Evolutionary conservation across 2,113 vertebrate genomes (phyloP).

Genomic region (Jaculus jaculus): DNA sequence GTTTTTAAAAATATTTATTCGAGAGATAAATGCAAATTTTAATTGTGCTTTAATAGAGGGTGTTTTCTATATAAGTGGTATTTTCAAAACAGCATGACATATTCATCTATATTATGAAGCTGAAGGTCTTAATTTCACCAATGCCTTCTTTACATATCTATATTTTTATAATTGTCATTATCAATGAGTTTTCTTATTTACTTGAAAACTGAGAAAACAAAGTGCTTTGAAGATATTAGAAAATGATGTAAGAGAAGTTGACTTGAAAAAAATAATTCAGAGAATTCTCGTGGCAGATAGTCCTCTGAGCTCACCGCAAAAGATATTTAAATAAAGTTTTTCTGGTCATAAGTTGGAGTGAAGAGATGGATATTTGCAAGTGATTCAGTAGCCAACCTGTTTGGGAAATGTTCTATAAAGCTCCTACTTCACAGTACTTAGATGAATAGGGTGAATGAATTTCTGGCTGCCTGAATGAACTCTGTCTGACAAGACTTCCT

Average conservation of each 20-base stretch:
- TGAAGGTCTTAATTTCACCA: neutral
- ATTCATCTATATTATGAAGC: neutral
- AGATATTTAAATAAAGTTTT: slow-evolving; percentile 52
- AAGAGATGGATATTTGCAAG: slow-evolving; percentile 63
- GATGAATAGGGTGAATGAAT: slow-evolving; percentile 75
- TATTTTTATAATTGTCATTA: neutral
- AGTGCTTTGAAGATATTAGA: neutral
- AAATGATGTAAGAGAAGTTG: neutral
- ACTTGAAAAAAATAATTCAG: neutral
- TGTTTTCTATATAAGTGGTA: slow-evolving; percentile 3
- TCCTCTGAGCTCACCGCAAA: neutral
- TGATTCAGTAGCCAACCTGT: slow-evolving; percentile 46
- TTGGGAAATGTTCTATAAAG: slow-evolving; percentile 67
- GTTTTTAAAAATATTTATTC: too few species aligned
- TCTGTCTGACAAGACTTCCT: slow-evolving; percentile 77
- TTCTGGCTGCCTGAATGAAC: slow-evolving; percentile 81
- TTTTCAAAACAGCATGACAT: neutral
- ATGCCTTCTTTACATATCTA: neutral
- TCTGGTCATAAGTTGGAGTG: slow-evolving; percentile 3
- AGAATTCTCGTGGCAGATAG: neutral
- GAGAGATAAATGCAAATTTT: too few species aligned
- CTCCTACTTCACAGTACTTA: slow-evolving; percentile 80
- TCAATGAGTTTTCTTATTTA: neutral
- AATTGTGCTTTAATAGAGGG: neutral
- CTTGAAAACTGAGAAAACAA: neutral